Conservation (phyloP, 2,113 vertebrate species). For the Natator depressus region DNA sequence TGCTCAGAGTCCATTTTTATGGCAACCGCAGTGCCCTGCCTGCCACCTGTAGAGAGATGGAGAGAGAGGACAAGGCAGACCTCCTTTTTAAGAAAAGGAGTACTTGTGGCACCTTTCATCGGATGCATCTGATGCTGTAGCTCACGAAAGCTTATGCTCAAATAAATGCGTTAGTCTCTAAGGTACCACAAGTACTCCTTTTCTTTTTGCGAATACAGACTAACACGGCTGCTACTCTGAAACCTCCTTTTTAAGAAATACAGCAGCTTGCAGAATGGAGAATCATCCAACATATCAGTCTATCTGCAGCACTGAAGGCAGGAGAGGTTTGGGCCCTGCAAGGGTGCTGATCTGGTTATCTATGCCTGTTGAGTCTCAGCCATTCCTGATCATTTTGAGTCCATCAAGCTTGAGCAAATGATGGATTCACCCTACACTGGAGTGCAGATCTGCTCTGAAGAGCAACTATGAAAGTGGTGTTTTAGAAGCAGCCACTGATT, state of each 20-base stretch:
- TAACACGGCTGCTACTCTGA: too few species aligned
- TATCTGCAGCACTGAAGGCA: neutral
- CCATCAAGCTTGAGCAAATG: accelerated
- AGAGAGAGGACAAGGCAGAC: neutral
- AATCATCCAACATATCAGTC: neutral
- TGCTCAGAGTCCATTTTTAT: neutral
- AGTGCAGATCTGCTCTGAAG: neutral
- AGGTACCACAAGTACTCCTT: too few species aligned
- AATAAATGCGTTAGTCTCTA: too few species aligned
- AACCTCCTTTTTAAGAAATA: neutral
- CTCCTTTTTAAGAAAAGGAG: too few species aligned
- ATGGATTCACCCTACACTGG: neutral
- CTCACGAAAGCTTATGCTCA: too few species aligned
- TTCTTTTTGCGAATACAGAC: too few species aligned
- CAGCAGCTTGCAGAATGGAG: neutral
- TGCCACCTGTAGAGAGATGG: accelerated
- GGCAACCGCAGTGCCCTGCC: neutral
- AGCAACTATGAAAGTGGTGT: accelerated
- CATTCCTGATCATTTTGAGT: neutral
- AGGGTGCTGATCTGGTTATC: neutral
- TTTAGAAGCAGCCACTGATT: too few species aligned
- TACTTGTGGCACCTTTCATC: too few species aligned
- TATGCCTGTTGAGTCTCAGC: neutral
- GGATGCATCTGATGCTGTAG: too few species aligned
- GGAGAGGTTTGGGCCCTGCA: neutral